A percentile compares a stretch with the other conserved stretches of the same genome.
Evolutionary conservation across 2,113 vertebrate species (phyloP).

Genomic region (Pardalotus punctatus): DNA sequence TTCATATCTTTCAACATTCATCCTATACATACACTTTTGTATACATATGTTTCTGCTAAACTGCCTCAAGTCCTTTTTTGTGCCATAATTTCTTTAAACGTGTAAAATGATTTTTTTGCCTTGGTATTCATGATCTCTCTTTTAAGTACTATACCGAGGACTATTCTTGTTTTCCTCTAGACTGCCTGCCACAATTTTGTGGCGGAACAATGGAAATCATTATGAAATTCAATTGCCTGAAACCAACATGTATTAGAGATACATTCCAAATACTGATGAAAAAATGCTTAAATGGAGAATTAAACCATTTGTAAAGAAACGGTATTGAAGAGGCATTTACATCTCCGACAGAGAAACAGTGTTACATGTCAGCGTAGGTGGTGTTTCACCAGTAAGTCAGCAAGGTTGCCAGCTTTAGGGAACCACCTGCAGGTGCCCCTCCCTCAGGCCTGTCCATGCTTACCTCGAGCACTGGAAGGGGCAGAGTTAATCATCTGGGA

Average conservation of each 20-base stretch:
- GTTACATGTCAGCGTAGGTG: not conserved
- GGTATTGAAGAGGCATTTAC: not conserved
- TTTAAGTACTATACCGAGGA: not conserved
- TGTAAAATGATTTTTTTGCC: not conserved
- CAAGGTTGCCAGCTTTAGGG: not conserved
- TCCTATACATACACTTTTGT: not conserved
- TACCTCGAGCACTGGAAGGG: slow-evolving; percentile 95
- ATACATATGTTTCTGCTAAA: not conserved
- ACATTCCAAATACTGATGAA: not conserved
- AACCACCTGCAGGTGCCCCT: not conserved
- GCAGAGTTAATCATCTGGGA: slow-evolving; percentile 93
- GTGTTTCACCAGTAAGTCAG: not conserved
- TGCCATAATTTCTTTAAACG: not conserved
- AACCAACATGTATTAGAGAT: not conserved
- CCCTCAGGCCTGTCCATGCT: slow-evolving; percentile 38
- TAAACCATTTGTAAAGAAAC: not conserved
- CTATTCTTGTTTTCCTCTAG: not conserved
- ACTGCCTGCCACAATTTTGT: not conserved
- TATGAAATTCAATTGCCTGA: not conserved
- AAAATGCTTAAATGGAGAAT: not conserved
- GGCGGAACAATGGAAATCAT: not conserved
- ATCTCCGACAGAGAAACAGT: not conserved
- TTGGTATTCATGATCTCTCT: slow-evolving; percentile 24
- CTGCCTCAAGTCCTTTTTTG: not conserved
- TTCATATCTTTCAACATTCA: not conserved